Base-by-base conservation (phyloP, 2,113 vertebrate genomes). In the Ahaetulla prasina region DNA sequence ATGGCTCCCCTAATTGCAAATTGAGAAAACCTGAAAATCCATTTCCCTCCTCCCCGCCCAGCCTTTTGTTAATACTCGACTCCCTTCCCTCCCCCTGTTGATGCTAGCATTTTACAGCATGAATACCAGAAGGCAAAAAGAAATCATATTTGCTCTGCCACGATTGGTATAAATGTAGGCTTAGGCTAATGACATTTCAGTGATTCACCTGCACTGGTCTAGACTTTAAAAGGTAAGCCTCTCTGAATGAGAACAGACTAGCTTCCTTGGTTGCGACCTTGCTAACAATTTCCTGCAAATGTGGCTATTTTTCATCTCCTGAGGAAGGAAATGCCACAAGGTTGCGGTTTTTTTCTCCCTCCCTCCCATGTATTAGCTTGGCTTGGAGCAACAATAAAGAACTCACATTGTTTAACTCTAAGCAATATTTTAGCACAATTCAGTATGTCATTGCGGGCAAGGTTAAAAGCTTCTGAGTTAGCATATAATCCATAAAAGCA, bases 151-250 rank as follows among this genome's bases (percentile, higher is more conserved):
- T 91, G 84, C 10, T 88, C n/a, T 39, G 20, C 54, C 80, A 39
- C 47, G 68, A 68, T 85, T 93, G 22, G 39, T 47, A 68, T 91
- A 87, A 91, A 63, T 50, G 3, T 1, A 88, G 53, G 85, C 91
- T 92, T 91, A 93, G 12, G 8, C 94, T 47, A 43, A n/a, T 14
- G 57, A 80, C 1, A 1, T 91, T 47, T 87, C 91, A 53, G 27
- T 92, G 10, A 91, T 93, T 92, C 39, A 10, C 90, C 35, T 45
- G n/a, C 55, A 85, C 90, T 91, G 54, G 74, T 91, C 63, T 45
- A 35, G 54, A 89, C 23, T 92, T 92, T 14, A 92, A 50, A 85
- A 88, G 27, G 39, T 91, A 47, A 85, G 8, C 2, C 87, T 94
- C 85, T 53, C 14, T 10, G 2, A 88, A 27, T 0, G 55, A 92